Percentiles rank a stretch among this genome's conserved stretches.
These are phyloP conservation scores for Batillaria attramentaria DNA, from an alignment of 1,140 invertebrate genomes.

Conservation along the genomic window DNA sequence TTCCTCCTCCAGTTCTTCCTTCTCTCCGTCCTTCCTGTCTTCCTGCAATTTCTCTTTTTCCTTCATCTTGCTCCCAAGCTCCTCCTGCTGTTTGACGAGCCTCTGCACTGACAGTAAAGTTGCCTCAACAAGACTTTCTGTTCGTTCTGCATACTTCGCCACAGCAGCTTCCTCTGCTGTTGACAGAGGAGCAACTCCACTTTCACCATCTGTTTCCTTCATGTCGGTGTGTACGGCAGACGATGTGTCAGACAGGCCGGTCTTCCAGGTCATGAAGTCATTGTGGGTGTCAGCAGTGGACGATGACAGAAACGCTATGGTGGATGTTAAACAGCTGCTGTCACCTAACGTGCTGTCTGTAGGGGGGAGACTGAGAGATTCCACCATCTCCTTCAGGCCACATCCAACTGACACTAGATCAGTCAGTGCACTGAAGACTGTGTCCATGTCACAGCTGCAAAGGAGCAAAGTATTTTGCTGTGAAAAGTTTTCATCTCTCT, in stretches of 20 bases:
- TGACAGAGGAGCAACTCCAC: neutral
- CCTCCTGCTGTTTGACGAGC: conserved; percentile 45
- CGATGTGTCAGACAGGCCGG: neutral
- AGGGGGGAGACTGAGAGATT: neutral
- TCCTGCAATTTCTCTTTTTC: conserved; percentile 2
- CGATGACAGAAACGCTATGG: conserved; percentile 14
- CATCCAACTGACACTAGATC: neutral
- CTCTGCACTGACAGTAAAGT: conserved; percentile 58
- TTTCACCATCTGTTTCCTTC: neutral
- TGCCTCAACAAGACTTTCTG: conserved; percentile 50
- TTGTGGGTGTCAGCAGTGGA: neutral
- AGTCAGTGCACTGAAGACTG: neutral
- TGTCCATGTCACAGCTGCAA: neutral
- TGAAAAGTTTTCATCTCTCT: too few species aligned
- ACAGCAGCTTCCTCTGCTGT: too few species aligned
- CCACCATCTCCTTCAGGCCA: conserved; percentile 18
- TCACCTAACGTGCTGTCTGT: neutral
- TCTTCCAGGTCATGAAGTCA: neutral
- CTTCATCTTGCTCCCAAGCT: conserved; percentile 15
- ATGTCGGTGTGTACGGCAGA: neutral
- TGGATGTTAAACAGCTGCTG: conserved; percentile 22
- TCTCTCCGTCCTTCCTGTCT: neutral
- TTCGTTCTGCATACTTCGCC: conserved; percentile 9
- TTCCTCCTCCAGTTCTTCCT: neutral
- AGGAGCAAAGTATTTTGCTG: too few species aligned